These are phyloP conservation scores for Physocephala rufipes DNA, from an alignment of 2,888 invertebrate genomes.

Conservation along the genomic window DNA sequence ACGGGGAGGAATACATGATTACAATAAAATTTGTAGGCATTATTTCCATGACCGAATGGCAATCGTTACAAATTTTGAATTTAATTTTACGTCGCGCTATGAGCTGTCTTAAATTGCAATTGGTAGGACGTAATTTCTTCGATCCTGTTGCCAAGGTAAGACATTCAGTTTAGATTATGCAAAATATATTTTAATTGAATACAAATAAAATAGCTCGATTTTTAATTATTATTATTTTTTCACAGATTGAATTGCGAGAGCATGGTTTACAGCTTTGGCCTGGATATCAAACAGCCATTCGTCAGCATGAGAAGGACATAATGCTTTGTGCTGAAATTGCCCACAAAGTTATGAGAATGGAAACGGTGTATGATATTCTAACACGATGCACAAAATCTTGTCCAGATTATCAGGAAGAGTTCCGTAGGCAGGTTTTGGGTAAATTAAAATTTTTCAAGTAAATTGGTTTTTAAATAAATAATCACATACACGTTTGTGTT, in stretches of 20 bases:
- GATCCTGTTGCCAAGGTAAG: conserved; percentile 74
- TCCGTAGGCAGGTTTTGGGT: conserved; percentile 67
- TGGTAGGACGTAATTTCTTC: conserved; percentile 78
- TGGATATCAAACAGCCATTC: conserved; percentile 83
- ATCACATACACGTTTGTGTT: too few species aligned
- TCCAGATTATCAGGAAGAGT: conserved; percentile 68
- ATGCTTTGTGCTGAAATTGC: conserved; percentile 82
- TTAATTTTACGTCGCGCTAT: conserved; percentile 74
- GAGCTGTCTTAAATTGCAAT: conserved; percentile 71
- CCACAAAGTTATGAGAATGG: conserved; percentile 84
- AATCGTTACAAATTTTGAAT: conserved; percentile 81
- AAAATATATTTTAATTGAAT: too few species aligned
- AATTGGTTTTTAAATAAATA: not conserved
- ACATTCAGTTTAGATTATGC: not conserved
- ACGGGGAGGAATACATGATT: conserved; percentile 69
- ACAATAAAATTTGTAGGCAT: conserved; percentile 72
- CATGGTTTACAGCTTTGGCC: conserved; percentile 82
- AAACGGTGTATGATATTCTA: conserved; percentile 77
- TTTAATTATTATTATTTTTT: conserved; percentile 32
- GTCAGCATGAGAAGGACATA: conserved; percentile 81
- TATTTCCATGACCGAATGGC: conserved; percentile 73
- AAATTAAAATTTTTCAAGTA: conserved; percentile 55
- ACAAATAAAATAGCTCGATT: not conserved
- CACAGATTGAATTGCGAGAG: conserved; percentile 70
- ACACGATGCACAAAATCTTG: conserved; percentile 68